Conservation (phyloP, 2,888 invertebrate genomes). For the Cabera pusaria region DNA sequence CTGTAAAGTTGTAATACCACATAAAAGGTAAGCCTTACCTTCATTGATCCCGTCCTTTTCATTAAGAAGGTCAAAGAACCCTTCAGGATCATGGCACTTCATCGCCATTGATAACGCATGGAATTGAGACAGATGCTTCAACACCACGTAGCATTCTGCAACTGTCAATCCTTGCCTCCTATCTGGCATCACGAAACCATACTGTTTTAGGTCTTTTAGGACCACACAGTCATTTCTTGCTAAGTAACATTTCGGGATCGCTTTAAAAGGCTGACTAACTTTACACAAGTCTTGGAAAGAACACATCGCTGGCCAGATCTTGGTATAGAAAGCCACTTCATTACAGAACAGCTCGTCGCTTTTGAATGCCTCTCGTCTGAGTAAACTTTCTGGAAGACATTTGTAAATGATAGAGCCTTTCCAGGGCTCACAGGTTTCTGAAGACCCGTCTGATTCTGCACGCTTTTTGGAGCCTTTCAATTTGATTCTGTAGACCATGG, state of each 20-base stretch:
- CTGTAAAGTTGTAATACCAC: too few relatives aligned
- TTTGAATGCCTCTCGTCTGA: conserved; percentile 87
- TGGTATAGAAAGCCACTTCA: conserved; percentile 88
- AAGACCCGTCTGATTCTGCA: conserved; percentile 47
- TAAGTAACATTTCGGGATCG: conserved; percentile 84
- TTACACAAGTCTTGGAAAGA: conserved; percentile 80
- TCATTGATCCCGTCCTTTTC: conserved; percentile 74
- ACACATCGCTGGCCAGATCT: conserved; percentile 86
- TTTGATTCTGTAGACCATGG: conserved; percentile 87
- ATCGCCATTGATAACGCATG: conserved; percentile 86
- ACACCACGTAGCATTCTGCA: conserved; percentile 83
- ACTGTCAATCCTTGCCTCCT: conserved; percentile 84
- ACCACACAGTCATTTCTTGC: conserved; percentile 83
- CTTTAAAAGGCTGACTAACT: conserved; percentile 70
- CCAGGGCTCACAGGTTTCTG: conserved; percentile 79
- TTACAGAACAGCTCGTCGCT: conserved; percentile 88
- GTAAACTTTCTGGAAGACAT: conserved; percentile 85
- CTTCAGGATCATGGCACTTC: conserved; percentile 82
- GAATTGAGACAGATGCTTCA: conserved; percentile 85
- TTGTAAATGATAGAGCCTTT: conserved; percentile 87
- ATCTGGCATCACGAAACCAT: conserved; percentile 86
- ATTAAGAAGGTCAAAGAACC: conserved; percentile 77
- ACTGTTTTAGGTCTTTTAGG: conserved; percentile 84
- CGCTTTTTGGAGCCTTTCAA: conserved; percentile 77
- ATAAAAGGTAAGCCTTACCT: conserved; percentile 53